Evolutionary conservation across 2,797 vertebrate species (phyloP).

Genomic region (Brachymystax lenok): DNA sequence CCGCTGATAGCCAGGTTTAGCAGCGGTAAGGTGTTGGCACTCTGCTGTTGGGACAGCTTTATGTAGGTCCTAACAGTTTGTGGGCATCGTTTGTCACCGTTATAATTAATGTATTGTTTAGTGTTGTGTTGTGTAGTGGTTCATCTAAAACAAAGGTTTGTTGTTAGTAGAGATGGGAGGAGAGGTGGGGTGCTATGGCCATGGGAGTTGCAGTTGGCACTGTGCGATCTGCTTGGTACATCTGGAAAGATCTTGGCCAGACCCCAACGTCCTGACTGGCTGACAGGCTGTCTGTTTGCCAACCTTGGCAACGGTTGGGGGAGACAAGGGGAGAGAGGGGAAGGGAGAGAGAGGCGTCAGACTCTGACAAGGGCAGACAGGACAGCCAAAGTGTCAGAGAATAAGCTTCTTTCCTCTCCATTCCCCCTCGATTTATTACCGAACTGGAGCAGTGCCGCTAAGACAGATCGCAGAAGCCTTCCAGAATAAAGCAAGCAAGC

Average conservation of each 20-base stretch:
- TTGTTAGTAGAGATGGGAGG: no score
- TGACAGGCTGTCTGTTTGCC: slow-evolving; percentile 41
- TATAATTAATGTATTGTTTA: no score
- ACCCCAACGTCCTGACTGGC: slow-evolving; percentile 10
- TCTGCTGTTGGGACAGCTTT: no score
- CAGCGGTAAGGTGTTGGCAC: no score
- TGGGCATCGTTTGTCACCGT: no score
- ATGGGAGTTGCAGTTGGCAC: slow-evolving; percentile 30
- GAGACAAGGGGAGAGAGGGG: slow-evolving; percentile 20
- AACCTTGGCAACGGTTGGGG: slow-evolving; percentile 51
- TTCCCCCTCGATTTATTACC: slow-evolving; percentile 22
- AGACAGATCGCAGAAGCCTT: slow-evolving; percentile 22
- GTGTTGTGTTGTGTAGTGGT: no score
- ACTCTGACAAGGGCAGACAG: slow-evolving; percentile 64
- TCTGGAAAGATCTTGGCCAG: slow-evolving; percentile 66
- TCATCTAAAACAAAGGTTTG: no score
- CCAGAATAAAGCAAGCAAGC: slow-evolving; percentile 11
- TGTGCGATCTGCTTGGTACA: slow-evolving; percentile 51
- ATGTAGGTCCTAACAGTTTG: no score
- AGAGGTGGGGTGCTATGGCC: neutral
- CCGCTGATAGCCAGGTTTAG: no score
- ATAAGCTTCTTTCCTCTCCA: slow-evolving; percentile 21
- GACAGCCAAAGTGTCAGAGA: slow-evolving; percentile 63
- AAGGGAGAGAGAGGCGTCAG: slow-evolving; percentile 54
- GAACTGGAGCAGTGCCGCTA: slow-evolving; percentile 13